A percentile compares a stretch with the other conserved stretches of the same genome.
These are phyloP conservation scores for Tetramorium bicarinatum DNA, from an alignment of 2,888 invertebrate genomes.

Conservation along the genomic window DNA sequence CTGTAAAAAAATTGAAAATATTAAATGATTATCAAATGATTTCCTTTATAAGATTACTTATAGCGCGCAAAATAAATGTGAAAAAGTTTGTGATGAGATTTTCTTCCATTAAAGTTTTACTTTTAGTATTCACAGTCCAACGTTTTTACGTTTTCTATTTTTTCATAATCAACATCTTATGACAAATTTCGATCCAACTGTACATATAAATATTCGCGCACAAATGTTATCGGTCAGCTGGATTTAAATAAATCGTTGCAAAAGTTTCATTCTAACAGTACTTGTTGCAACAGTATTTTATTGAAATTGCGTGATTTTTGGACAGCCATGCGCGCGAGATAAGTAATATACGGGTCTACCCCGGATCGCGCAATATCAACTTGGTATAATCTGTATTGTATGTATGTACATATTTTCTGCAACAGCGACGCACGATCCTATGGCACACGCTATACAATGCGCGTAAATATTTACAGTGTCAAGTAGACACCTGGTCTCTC, in stretches of 20 bases:
- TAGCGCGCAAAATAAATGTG: background rate
- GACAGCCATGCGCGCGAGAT: background rate
- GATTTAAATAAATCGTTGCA: background rate
- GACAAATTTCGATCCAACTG: background rate
- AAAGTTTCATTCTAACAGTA: background rate
- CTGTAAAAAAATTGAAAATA: background rate
- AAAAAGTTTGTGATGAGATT: background rate
- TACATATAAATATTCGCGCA: background rate
- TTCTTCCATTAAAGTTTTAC: background rate
- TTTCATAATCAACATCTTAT: background rate
- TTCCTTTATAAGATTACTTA: background rate
- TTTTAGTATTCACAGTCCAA: background rate
- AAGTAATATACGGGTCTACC: conserved; percentile 3
- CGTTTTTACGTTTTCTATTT: background rate
- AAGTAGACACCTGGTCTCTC: conserved; percentile 21
- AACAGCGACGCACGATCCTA: conserved; percentile 7
- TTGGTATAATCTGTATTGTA: conserved; percentile 1
- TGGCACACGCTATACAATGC: conserved; percentile 4
- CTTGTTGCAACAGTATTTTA: background rate
- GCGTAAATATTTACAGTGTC: conserved; percentile 38
- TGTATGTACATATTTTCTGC: conserved; percentile 2
- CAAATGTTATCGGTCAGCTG: background rate
- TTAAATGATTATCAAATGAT: too few relatives aligned
- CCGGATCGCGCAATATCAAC: conserved; percentile 3
- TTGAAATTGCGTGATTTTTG: background rate